These are phyloP conservation scores for Campoplex nolae DNA, from an alignment of 2,888 invertebrate species.

Conservation along the genomic window DNA sequence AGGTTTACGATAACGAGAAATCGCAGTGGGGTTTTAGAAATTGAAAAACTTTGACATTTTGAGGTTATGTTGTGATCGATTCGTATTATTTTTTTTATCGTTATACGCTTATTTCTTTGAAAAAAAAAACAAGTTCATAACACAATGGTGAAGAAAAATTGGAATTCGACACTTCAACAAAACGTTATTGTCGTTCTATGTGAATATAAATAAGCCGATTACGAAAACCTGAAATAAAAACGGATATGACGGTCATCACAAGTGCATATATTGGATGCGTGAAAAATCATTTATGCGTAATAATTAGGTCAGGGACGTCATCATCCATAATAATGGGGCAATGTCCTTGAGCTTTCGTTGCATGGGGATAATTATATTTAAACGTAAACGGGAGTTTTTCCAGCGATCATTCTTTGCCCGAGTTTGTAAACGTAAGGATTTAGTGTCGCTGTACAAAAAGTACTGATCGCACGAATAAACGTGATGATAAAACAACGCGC, in stretches of 20 bases:
- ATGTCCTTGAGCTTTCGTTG: background rate
- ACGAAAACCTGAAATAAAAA: background rate
- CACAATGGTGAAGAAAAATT: background rate
- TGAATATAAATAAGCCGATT: background rate
- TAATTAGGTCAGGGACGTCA: conserved; percentile 22
- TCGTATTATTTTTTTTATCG: background rate
- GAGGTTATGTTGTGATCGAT: conserved; percentile 4
- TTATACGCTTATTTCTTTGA: background rate
- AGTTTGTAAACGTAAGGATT: background rate
- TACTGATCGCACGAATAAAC: background rate
- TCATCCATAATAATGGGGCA: background rate
- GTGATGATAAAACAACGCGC: background rate
- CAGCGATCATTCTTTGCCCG: background rate
- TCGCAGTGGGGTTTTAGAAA: too few relatives aligned
- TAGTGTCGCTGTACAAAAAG: background rate
- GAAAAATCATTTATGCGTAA: background rate
- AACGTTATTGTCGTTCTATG: background rate
- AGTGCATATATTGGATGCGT: background rate
- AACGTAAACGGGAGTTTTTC: background rate
- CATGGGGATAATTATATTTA: background rate
- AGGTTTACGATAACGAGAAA: background rate
- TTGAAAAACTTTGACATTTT: background rate
- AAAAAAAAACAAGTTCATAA: background rate
- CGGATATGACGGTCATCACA: background rate
- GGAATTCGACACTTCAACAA: background rate